These are phyloP conservation scores for Nasalis larvatus DNA, from an alignment of 2,113 vertebrate species.

Conservation along the genomic window DNA sequence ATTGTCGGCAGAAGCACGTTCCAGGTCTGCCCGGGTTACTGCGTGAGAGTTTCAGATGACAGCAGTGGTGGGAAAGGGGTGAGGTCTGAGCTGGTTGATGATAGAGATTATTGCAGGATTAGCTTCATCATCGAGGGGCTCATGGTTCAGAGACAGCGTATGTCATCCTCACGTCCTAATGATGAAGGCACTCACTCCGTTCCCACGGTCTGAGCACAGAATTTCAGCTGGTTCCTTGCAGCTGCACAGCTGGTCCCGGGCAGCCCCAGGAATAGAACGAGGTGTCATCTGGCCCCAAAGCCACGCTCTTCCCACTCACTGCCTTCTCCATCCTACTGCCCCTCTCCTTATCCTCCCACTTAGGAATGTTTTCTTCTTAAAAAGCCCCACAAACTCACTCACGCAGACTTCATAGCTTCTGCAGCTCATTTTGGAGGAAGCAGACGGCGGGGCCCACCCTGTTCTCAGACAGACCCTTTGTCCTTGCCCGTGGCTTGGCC, in stretches of 20 bases:
- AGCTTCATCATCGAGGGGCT: not conserved
- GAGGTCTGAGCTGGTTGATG: not conserved
- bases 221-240: not conserved
- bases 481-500: not conserved
- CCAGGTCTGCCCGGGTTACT: accelerated
- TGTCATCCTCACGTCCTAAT: not conserved
- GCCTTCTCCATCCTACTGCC: not conserved
- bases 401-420: not conserved
- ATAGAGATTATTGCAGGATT: too few relatives aligned
- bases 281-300: not conserved
- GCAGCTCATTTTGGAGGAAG: not conserved
- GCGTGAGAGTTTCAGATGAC: accelerated
- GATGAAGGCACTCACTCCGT: not conserved
- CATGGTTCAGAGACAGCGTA: not conserved
- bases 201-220: not conserved
- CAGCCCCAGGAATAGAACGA: not conserved
- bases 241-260: too few relatives aligned
- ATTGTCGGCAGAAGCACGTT: not conserved
- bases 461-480: not conserved
- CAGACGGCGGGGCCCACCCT: not conserved
- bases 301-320: not conserved
- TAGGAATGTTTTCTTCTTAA: not conserved
- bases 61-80: not conserved
- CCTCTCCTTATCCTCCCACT: not conserved
- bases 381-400: not conserved